Percentiles rank a stretch among this genome's conserved stretches.
phyloP scores from a whole-genome alignment of 1,140 invertebrate genomes.

The Rhagoletis zephyria region DNA sequence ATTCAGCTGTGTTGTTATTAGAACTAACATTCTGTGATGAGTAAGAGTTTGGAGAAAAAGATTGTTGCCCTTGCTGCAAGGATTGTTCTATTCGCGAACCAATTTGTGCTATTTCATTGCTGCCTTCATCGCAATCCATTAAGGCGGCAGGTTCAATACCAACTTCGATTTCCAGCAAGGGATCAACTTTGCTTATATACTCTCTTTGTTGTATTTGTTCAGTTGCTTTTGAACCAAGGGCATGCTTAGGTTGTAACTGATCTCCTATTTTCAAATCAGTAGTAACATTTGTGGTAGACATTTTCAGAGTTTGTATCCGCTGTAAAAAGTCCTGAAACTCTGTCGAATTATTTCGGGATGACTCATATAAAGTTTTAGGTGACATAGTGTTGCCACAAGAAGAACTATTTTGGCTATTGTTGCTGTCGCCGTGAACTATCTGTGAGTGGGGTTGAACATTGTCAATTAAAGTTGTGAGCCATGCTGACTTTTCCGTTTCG shows the following conservation, averaged over 20 bases:
- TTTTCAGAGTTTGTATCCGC: conserved; percentile 64
- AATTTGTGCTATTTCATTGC: neutral
- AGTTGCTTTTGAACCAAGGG: neutral
- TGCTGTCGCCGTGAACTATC: neutral
- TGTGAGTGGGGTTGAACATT: neutral
- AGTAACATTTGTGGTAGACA: conserved; percentile 55
- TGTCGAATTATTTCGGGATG: conserved; percentile 53
- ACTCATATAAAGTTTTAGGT: neutral
- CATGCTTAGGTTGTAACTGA: neutral
- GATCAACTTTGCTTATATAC: neutral
- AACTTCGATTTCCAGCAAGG: conserved; percentile 60
- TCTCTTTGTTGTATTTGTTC: neutral
- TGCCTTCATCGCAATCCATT: conserved; percentile 60
- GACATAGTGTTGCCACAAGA: neutral
- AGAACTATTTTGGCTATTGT: neutral
- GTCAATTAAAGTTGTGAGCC: neutral
- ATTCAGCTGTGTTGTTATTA: neutral
- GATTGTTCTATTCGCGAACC: neutral
- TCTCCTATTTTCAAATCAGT: neutral
- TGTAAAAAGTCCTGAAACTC: conserved; percentile 66
- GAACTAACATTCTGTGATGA: neutral
- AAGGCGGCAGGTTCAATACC: conserved; percentile 62
- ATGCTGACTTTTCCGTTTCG: neutral
- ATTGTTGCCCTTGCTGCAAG: neutral
- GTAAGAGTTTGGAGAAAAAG: neutral